Evolutionary conservation across 2,113 vertebrate species (phyloP).

Genomic region (Vidua chalybeata): DNA sequence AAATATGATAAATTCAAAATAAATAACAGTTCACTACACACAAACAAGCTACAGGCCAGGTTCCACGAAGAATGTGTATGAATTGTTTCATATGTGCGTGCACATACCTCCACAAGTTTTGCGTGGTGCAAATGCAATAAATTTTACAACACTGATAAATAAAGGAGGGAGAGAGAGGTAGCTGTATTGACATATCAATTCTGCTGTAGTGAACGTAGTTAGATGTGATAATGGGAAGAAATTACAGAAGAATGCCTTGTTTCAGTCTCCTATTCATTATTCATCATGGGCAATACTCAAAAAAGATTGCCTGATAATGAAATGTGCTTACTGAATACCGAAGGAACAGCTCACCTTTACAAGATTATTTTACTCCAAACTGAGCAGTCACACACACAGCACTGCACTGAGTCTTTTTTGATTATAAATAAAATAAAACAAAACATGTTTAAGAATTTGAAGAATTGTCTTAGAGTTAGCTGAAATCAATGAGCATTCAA

Average conservation of each 20-base stretch:
- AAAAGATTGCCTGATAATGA: constrained; percentile 16
- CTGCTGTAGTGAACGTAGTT: not conserved
- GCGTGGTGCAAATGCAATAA: not conserved
- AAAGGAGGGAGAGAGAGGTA: not conserved
- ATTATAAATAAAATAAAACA: not conserved
- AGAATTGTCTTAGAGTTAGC: not conserved
- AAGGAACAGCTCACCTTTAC: not conserved
- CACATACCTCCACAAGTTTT: not conserved
- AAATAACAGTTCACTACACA: not conserved
- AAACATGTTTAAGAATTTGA: not conserved
- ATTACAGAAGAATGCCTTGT: constrained; percentile 16
- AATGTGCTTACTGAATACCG: not conserved
- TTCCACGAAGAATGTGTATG: not conserved
- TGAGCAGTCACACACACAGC: not conserved
- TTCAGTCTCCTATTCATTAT: constrained; percentile 52
- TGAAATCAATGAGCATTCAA: not conserved
- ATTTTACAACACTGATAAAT: not conserved
- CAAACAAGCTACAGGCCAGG: not conserved
- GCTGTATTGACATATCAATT: not conserved
- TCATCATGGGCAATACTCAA: constrained; percentile 34
- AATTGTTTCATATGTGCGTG: not conserved
- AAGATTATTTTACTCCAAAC: not conserved
- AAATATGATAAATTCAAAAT: constrained; percentile 24
- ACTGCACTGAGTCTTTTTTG: not conserved
- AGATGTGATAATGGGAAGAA: constrained; percentile 32